Percentiles rank a stretch among this genome's conserved stretches.
These are phyloP conservation scores for Popillia japonica DNA, from an alignment of 1,140 invertebrate genomes.

Conservation along the genomic window DNA sequence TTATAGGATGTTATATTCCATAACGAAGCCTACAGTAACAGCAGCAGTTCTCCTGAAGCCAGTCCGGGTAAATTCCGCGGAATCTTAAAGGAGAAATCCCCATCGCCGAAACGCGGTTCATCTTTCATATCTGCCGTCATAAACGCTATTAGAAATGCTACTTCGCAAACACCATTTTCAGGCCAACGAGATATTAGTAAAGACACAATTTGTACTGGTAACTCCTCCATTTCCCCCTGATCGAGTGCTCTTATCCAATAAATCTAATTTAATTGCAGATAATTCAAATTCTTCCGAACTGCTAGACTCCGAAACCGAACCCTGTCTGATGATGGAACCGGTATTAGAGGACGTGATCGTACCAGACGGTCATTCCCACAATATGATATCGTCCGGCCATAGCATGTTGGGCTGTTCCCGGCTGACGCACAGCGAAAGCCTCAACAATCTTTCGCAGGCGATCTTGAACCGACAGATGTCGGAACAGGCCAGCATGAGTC, in stretches of 20 bases:
- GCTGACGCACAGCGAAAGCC: conserved; percentile 65
- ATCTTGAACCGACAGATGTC: conserved; percentile 69
- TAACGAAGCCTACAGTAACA: conserved; percentile 75
- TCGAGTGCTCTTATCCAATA: too few relatives aligned
- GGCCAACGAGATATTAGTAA: conserved; percentile 50
- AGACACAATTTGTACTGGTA: conserved; percentile 47
- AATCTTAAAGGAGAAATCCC: conserved; percentile 62
- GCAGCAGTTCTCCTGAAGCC: conserved; percentile 67
- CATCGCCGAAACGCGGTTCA: conserved; percentile 67
- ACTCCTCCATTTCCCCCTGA: background rate
- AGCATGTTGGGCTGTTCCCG: conserved; percentile 54
- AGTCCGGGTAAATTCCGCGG: conserved; percentile 66
- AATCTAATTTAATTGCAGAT: conserved; percentile 35
- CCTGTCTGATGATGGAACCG: conserved; percentile 79
- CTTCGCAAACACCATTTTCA: conserved; percentile 63
- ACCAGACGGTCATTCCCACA: conserved; percentile 72
- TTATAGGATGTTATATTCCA: conserved; percentile 75
- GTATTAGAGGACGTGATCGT: conserved; percentile 72
- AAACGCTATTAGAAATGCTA: conserved; percentile 72
- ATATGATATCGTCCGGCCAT: conserved; percentile 70
- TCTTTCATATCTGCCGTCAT: conserved; percentile 74
- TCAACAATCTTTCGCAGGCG: conserved; percentile 72
- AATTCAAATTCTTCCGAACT: conserved; percentile 70
- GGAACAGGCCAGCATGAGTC: conserved; percentile 60
- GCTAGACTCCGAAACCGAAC: conserved; percentile 80